Conservation (phyloP, 2,113 vertebrate species). For the Actenoides hombroni region DNA sequence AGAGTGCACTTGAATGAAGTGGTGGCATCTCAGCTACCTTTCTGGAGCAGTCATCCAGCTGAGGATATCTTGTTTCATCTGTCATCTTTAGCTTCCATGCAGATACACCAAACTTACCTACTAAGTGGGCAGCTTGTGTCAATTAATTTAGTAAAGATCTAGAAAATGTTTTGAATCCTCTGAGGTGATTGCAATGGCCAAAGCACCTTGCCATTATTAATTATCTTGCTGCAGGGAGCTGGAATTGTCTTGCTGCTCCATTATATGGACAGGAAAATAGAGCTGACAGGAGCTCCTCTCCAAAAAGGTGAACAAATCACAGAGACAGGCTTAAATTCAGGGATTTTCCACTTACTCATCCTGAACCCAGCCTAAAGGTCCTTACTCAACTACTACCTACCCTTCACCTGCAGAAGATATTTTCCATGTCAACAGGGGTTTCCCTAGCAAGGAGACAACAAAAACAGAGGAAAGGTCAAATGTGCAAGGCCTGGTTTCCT, state of each 20-base stretch:
- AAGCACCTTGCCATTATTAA: not conserved
- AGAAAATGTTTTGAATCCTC: not conserved
- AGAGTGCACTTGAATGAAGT: fast-evolving
- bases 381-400: conserved; percentile 15
- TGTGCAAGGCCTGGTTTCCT: not conserved
- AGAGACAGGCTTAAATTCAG: not conserved
- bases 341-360: conserved; percentile 48
- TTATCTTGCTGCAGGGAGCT: not conserved
- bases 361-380: not conserved
- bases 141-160: not conserved
- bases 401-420: not conserved
- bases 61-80: not conserved
- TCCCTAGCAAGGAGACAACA: not conserved
- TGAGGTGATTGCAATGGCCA: not conserved
- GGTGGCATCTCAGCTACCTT: not conserved
- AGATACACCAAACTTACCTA: not conserved
- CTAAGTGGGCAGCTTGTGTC: not conserved
- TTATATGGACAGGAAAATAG: not conserved
- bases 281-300: not conserved
- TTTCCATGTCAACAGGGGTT: not conserved
- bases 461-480: not conserved
- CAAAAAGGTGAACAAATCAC: not conserved
- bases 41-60: not conserved
- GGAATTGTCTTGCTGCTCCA: not conserved
- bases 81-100: not conserved